Base-by-base conservation (phyloP, 2,113 vertebrate species). In the Platysteira castanea region DNA sequence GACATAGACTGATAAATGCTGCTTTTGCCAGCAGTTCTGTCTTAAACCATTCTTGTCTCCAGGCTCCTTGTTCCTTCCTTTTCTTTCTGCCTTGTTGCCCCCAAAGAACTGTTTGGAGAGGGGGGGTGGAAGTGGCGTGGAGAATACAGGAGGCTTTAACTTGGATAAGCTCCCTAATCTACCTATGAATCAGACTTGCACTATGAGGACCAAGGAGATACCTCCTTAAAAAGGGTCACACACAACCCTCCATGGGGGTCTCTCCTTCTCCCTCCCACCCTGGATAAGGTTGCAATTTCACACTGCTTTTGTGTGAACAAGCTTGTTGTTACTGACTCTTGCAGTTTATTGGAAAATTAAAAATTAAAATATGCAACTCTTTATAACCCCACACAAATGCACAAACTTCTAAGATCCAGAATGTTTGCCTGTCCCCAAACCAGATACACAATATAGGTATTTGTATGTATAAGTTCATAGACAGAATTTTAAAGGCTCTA, bases 321-420 rank as follows among this genome's bases (percentile, higher is more conserved):
- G 42, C 52, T 83, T 41, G 23, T 92, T 96, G 64, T 94, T 82
- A 56, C 35, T 47, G 42, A 73, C 33, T 73, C 84, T 28, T 71
- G 30, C 46, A 67, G 73, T 96, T 95, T 89, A 95, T 20, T 89
- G 77, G 76, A 83, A 94, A 95, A 90, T 53, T 57, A 87, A 91
- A 88, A 85, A 92, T 79, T 64, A 49, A 90, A 95, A 92, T 49
- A 84, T 59, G 54, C 83, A 95, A 88, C 85, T 76, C n/a, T 96
- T 93, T 89, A 94, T 64, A 93, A 64, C 39, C 63, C 42, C 56
- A 71, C n/a, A 92, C 68, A 74, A 93, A 93, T 86, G 61, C 49
- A 71, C 41, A 84, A 41, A 83, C 86, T 91, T 90, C 31, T 44
- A 89, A 22, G 30, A 87, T 50, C 54, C 57, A 37, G 49, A 53